Conservation (phyloP, 2,113 vertebrate genomes). For the Ceratotherium simum region DNA sequence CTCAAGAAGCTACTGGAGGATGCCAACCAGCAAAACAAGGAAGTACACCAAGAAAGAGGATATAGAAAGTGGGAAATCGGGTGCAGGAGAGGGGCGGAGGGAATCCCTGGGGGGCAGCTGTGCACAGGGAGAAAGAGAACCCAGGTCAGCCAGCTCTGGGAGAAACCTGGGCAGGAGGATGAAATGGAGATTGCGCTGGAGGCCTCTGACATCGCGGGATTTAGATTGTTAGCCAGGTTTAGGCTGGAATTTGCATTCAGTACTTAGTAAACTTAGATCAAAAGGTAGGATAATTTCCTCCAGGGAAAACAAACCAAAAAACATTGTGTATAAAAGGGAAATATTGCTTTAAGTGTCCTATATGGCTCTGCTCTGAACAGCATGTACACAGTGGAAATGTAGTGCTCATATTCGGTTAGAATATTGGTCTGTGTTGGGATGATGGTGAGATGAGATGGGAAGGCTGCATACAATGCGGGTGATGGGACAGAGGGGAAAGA, state of each 20-base stretch:
- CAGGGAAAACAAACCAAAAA: background rate
- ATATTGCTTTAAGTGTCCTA: background rate
- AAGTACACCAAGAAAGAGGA: background rate
- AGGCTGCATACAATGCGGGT: accelerated
- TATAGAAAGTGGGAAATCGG: background rate
- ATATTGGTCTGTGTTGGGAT: background rate
- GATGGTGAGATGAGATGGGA: background rate
- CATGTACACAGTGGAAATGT: background rate
- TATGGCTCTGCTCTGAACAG: background rate
- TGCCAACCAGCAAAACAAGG: conserved; percentile 7
- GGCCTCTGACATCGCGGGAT: background rate
- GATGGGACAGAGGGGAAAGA: background rate
- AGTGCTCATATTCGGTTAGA: background rate
- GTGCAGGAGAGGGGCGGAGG: background rate
- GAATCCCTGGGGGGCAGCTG: background rate
- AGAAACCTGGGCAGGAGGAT: too few species aligned
- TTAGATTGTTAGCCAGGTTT: background rate
- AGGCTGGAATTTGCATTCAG: background rate
- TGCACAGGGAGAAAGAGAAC: background rate
- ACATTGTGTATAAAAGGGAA: background rate
- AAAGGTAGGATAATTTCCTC: background rate
- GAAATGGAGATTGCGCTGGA: background rate
- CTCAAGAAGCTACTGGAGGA: background rate
- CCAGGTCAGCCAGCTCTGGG: background rate
- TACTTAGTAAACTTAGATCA: background rate